Evolutionary conservation across 2,113 vertebrate genomes (phyloP).

Genomic region (Sorex fumeus): DNA sequence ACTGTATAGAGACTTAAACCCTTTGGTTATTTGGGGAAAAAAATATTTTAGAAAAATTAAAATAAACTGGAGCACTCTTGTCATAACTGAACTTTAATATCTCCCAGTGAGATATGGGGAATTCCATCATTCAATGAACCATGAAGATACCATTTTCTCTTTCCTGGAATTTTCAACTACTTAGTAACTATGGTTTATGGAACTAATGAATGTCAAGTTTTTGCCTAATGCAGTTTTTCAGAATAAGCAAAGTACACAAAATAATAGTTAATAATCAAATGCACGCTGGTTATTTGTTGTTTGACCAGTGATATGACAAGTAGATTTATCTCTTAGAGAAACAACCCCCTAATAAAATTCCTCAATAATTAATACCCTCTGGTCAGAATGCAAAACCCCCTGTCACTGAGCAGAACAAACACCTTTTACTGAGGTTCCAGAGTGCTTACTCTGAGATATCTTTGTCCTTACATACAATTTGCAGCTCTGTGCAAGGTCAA

Average conservation of each 20-base stretch:
- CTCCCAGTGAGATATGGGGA: neutral
- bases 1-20: neutral
- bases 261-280: slow-evolving; percentile 62
- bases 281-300: slow-evolving; percentile 46
- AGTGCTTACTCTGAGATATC: slow-evolving; percentile 42
- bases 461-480: slow-evolving; percentile 66
- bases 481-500: slow-evolving; percentile 47
- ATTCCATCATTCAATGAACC: neutral
- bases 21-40: neutral
- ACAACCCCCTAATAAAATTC: slow-evolving; percentile 47
- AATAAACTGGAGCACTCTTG: slow-evolving; percentile 27
- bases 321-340: slow-evolving; percentile 54
- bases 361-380: slow-evolving; percentile 75
- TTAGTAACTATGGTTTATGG: neutral
- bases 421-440: slow-evolving; percentile 36
- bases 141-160: slow-evolving; percentile 35
- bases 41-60: slow-evolving; percentile 47
- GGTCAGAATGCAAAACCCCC: slow-evolving; percentile 24
- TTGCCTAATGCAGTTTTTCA: neutral
- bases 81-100: slow-evolving; percentile 43
- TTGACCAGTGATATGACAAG: slow-evolving; percentile 14
- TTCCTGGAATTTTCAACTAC: slow-evolving; percentile 17
- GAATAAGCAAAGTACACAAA: slow-evolving; percentile 52
- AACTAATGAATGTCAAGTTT: neutral
- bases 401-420: slow-evolving; percentile 42